Percentiles rank a stretch among this genome's conserved stretches.
Evolutionary conservation across 92 coral and sea anemone genomes (phyloP).

Genomic region (Ricordea florida): DNA sequence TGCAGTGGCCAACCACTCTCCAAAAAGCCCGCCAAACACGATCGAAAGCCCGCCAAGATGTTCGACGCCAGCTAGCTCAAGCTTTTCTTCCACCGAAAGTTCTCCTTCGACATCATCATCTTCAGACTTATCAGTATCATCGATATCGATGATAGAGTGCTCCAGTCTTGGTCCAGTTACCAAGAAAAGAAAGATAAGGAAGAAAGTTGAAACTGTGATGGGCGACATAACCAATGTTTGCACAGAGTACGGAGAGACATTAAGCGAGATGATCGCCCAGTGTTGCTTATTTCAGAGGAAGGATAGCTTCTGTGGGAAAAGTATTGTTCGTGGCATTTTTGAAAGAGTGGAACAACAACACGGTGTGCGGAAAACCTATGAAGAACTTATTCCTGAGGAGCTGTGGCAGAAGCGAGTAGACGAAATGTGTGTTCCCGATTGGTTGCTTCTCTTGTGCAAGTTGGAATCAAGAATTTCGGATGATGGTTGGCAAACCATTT

Average conservation of each 20-base stretch:
- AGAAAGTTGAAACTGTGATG: neutral
- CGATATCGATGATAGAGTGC: too few relatives aligned
- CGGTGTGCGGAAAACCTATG: conserved; percentile 11
- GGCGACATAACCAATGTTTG: neutral
- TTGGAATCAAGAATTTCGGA: conserved; percentile 43
- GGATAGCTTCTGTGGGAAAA: neutral
- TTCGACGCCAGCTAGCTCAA: too few relatives aligned
- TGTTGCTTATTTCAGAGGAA: neutral
- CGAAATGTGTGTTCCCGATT: conserved; percentile 40
- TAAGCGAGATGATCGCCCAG: conserved; percentile 1
- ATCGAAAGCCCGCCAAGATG: too few relatives aligned
- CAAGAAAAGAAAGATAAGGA: conserved; percentile 4
- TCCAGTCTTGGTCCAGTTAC: neutral
- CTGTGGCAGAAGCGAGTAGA: neutral
- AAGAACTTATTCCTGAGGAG: conserved; percentile 9
- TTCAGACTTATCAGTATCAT: too few relatives aligned
- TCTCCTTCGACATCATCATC: neutral
- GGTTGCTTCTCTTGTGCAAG: conserved; percentile 26
- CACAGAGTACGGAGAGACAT: neutral
- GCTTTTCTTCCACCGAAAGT: neutral
- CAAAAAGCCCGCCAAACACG: too few relatives aligned
- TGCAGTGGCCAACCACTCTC: too few relatives aligned
- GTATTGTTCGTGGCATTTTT: neutral
- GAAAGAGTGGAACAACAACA: neutral
- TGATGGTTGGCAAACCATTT: conserved; percentile 33